A percentile compares a stretch with the other conserved stretches of the same genome.
These are phyloP conservation scores for Philhelius pedissequus DNA, from an alignment of 2,888 invertebrate species.

Conservation along the genomic window DNA sequence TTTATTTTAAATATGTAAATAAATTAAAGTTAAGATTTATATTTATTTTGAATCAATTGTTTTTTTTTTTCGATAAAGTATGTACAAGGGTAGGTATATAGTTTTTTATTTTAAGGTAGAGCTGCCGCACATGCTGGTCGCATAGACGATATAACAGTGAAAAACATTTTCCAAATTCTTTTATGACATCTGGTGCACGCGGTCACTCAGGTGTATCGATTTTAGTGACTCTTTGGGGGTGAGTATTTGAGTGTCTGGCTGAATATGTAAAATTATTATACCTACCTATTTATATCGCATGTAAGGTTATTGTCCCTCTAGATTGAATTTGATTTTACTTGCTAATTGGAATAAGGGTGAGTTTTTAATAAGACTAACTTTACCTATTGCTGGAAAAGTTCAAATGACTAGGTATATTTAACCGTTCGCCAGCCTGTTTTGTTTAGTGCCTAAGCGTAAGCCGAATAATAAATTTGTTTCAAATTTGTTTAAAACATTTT, in stretches of 20 bases:
- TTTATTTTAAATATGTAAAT: slow-evolving; percentile 1
- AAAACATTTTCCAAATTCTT: neutral
- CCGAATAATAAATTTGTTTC: too few relatives aligned
- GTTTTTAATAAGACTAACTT: too few relatives aligned
- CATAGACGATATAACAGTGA: neutral
- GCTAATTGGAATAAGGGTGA: too few relatives aligned
- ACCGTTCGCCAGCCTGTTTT: too few relatives aligned
- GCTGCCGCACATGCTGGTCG: neutral
- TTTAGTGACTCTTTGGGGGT: neutral
- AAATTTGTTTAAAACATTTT: too few relatives aligned
- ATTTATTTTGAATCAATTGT: neutral
- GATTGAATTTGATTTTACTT: neutral
- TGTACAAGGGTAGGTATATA: neutral
- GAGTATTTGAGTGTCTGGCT: neutral
- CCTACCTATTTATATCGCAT: too few relatives aligned
- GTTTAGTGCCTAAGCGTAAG: too few relatives aligned
- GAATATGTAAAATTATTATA: too few relatives aligned
- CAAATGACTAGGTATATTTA: too few relatives aligned
- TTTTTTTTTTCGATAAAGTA: neutral
- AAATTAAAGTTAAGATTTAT: neutral
- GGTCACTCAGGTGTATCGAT: slow-evolving; percentile 56
- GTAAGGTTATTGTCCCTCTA: neutral
- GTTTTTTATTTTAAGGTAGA: neutral
- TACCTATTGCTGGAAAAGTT: too few relatives aligned
- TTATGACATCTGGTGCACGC: slow-evolving; percentile 15